Evolutionary conservation across 2,797 vertebrate genomes (phyloP).

Genomic region (Coilia nasus): DNA sequence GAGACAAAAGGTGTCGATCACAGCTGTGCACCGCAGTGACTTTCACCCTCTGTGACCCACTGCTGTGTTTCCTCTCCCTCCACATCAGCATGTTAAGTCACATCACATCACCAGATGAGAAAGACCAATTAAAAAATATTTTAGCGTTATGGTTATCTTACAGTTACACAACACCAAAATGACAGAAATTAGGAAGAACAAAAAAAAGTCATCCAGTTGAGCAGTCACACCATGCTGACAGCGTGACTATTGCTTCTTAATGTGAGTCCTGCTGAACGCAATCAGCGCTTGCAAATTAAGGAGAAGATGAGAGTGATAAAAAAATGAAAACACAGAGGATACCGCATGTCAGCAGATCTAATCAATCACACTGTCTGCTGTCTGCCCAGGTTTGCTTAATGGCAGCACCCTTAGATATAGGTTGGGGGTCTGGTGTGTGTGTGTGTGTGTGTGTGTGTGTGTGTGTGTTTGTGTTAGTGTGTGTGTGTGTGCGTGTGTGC

Average conservation of each 20-base stretch:
- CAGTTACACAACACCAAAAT: constrained; percentile 40
- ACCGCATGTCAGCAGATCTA: constrained; percentile 68
- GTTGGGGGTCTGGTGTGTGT: background rate
- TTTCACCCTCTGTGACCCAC: too few species aligned
- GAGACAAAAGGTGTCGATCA: constrained; percentile 26
- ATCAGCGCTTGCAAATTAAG: constrained; percentile 37
- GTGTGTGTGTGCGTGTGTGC: background rate
- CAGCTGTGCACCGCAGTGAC: background rate
- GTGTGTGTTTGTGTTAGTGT: background rate
- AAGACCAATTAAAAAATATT: constrained; percentile 45
- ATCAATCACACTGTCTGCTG: constrained; percentile 70
- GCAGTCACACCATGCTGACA: background rate
- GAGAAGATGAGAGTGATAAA: constrained; percentile 8
- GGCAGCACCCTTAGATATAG: background rate
- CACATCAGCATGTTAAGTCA: constrained; percentile 37
- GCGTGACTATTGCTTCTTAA: background rate
- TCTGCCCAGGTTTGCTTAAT: constrained; percentile 58
- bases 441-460: constrained; percentile 2
- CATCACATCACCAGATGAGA: constrained; percentile 41
- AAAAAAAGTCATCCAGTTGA: background rate
- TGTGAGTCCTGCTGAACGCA: background rate
- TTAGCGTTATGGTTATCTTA: constrained; percentile 46
- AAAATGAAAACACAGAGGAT: constrained; percentile 58
- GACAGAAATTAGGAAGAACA: background rate
- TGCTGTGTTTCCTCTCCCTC: too few species aligned